Percentiles rank a stretch among this genome's conserved stretches.
Evolutionary conservation across 2,113 vertebrate genomes (phyloP).

Genomic region (Vimba vimba): DNA sequence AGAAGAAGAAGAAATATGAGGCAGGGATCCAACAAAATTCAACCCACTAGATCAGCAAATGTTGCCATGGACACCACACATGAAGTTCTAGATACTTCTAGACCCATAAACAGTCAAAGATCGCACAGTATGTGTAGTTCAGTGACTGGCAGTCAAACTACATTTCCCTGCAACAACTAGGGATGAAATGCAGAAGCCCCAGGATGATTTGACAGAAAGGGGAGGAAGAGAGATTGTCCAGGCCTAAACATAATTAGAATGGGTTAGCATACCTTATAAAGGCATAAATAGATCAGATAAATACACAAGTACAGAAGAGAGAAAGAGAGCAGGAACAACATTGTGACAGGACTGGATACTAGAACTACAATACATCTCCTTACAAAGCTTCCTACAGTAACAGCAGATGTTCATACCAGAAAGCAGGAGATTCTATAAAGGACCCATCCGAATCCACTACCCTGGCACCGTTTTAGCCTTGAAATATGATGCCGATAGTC

Average conservation of each 20-base stretch:
- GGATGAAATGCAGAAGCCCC: slow-evolving; percentile 8
- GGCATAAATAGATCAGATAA: slow-evolving; percentile 32
- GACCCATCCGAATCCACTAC: neutral
- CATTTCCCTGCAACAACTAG: slow-evolving; percentile 11
- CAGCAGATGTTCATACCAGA: neutral
- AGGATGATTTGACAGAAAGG: slow-evolving; percentile 9
- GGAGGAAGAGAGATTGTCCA: slow-evolving; percentile 30
- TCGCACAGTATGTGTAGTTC: neutral
- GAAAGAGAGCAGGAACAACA: slow-evolving; percentile 74
- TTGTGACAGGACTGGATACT: slow-evolving; percentile 77
- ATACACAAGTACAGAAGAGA: slow-evolving; percentile 64
- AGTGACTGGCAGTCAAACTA: slow-evolving; percentile 16
- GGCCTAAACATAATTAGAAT: slow-evolving; percentile 46
- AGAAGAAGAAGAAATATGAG: neutral
- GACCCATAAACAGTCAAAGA: neutral
- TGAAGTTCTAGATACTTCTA: neutral
- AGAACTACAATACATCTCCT: slow-evolving; percentile 64
- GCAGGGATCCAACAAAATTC: slow-evolving; percentile 13
- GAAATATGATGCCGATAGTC: neutral
- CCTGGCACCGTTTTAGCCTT: neutral
- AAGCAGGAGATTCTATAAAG: neutral
- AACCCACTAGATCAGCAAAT: slow-evolving; percentile 11
- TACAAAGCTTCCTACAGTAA: neutral
- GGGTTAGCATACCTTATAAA: slow-evolving; percentile 48
- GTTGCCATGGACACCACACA: slow-evolving; percentile 11